These are phyloP conservation scores for Alentia gelatinosa DNA, from an alignment of 2,888 invertebrate genomes.

Conservation along the genomic window DNA sequence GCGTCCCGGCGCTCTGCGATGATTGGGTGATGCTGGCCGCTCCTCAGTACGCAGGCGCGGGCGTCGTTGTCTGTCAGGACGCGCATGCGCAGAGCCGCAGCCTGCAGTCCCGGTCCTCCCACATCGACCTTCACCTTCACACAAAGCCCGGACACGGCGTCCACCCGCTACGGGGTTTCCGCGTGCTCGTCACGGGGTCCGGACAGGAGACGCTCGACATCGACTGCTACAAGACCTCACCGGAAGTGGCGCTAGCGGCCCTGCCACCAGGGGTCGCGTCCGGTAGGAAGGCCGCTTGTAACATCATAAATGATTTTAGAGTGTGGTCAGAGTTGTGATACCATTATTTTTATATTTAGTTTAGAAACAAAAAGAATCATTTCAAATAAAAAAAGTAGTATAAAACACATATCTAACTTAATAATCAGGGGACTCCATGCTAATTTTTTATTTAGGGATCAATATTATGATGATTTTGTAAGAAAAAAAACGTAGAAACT, in stretches of 20 bases:
- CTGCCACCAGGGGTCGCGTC: background rate
- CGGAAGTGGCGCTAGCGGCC: background rate
- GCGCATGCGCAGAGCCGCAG: background rate
- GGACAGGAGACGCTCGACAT: background rate
- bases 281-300: too few species aligned
- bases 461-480: too few species aligned
- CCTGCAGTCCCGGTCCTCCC: conserved; percentile 19
- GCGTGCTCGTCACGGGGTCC: background rate
- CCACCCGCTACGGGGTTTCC: background rate
- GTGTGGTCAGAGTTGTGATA: too few species aligned
- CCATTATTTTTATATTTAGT: too few species aligned
- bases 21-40: conserved; percentile 61
- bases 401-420: too few species aligned
- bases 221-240: conserved; percentile 32
- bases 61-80: conserved; percentile 38
- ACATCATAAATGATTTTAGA: too few species aligned
- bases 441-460: too few species aligned
- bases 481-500: too few species aligned
- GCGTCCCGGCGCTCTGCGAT: conserved; percentile 31
- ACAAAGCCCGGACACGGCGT: background rate
- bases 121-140: conserved; percentile 19
- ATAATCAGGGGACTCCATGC: too few species aligned
- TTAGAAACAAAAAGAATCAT: too few species aligned
- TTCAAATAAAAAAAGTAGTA: too few species aligned
- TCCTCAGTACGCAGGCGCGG: conserved; percentile 21